Base-by-base conservation (phyloP, 2,888 invertebrate species). In the Cabera pusaria region DNA sequence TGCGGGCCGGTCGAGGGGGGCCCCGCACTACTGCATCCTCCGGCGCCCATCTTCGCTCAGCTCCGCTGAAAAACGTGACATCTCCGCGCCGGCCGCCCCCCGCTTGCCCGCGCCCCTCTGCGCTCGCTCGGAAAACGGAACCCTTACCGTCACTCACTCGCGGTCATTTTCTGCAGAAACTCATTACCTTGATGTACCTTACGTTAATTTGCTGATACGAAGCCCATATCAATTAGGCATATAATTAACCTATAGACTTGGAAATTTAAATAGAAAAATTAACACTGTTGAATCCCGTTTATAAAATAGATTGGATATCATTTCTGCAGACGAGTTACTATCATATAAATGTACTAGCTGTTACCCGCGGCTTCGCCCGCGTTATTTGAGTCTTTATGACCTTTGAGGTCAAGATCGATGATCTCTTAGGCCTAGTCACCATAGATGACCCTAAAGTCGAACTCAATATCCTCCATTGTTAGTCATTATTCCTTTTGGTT, bases 21-120 rank as follows among this genome's bases (percentile, higher is more conserved):
- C 77, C 77, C 79, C 83, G 73, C 85, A 73, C 82, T 84, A 82
- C 85, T 82, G 86, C 83, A 87, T 82, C 81, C 81, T 78, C 74
- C 65, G 66, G 68, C 79, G 69, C 78, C 76, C 73, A 77, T 81
- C 82, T 78, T 76, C 73, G 68, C 72, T 67, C 71, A 59, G 70
- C 70, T 77, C 49, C 70, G 66, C 76, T 74, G 72, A 75, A 80
- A 81, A 81, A 81, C 78, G 77, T 80, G 76, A 80, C 79, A 78
- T 77, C 74, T 73, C 73, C 65, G 65, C 65, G 66, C 64, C 59
- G 60, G 59, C 54, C 56, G 48, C 58, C 44, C 62, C 61, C 58
- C 58, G 52, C 61, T 46, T 49, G 41, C 46, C 49, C 33, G 46
- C 46, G 44, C 53, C 21, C 3, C 27, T 5, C 25, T 23, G 7